Conservation (phyloP, 2,888 invertebrate genomes). For the Hypolimnas misippus region DNA sequence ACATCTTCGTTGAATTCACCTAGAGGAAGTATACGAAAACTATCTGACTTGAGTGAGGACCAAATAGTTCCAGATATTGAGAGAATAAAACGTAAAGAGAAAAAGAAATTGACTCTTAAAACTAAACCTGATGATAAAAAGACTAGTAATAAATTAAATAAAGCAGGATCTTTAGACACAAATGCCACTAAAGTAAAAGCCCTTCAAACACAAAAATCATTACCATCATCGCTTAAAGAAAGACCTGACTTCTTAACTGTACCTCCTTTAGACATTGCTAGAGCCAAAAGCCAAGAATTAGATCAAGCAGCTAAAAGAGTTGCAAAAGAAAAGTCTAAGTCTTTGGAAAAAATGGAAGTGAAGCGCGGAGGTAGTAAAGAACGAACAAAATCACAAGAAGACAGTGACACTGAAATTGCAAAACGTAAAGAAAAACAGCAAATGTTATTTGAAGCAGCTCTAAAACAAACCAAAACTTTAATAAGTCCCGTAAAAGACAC, state of each 20-base stretch:
- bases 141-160: constrained; percentile 71
- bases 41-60: constrained; percentile 80
- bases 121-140: constrained; percentile 76
- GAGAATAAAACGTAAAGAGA: constrained; percentile 77
- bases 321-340: constrained; percentile 87
- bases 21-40: constrained; percentile 77
- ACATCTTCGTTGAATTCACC: constrained; percentile 82
- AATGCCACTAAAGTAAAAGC: constrained; percentile 76
- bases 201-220: constrained; percentile 81
- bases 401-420: constrained; percentile 88
- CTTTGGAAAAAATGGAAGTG: constrained; percentile 86
- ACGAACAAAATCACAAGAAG: constrained; percentile 88
- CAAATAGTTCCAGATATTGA: constrained; percentile 81
- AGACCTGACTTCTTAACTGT: constrained; percentile 80
- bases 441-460: constrained; percentile 89
- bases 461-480: constrained; percentile 89
- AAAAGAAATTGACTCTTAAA: constrained; percentile 75
- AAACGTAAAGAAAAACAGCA: constrained; percentile 90
- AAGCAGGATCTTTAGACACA: constrained; percentile 79
- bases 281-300: constrained; percentile 85
- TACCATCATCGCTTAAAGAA: constrained; percentile 81
- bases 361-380: constrained; percentile 85
- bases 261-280: constrained; percentile 81
- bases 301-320: constrained; percentile 79
- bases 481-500: constrained; percentile 90